Evolutionary conservation across 2,888 invertebrate genomes (phyloP).

Genomic region (Brachypterus glaber): DNA sequence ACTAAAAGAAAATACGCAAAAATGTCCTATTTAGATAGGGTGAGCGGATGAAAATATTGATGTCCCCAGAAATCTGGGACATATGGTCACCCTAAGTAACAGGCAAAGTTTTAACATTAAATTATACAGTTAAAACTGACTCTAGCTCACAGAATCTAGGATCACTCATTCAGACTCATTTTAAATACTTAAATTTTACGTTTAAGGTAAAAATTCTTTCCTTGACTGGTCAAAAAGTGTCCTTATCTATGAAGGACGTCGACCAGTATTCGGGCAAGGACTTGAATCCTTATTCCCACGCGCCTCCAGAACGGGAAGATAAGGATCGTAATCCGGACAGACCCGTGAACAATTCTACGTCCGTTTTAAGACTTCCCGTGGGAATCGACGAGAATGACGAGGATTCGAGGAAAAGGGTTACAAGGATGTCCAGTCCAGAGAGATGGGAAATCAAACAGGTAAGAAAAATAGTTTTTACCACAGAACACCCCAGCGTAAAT

Average conservation of each 20-base stretch:
- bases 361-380: constrained; percentile 37
- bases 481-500: too few relatives aligned
- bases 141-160: too few relatives aligned
- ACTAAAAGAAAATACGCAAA: too few relatives aligned
- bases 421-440: constrained; percentile 91
- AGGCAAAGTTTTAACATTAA: too few relatives aligned
- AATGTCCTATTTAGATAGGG: too few relatives aligned
- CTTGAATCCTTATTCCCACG: constrained; percentile 75
- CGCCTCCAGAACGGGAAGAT: constrained; percentile 56
- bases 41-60: too few relatives aligned
- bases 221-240: constrained; percentile 89
- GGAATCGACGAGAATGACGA: constrained; percentile 67
- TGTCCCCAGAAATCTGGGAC: too few relatives aligned
- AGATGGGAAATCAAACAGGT: constrained; percentile 95
- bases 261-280: constrained; percentile 92
- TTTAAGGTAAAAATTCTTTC: constrained; percentile 77
- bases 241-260: constrained; percentile 95
- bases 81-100: too few relatives aligned
- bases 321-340: constrained; percentile 86
- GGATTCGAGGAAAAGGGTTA: constrained; percentile 72
- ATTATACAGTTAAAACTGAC: too few relatives aligned
- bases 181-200: too few relatives aligned
- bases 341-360: constrained; percentile 56
- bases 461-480: too few relatives aligned
- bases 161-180: too few relatives aligned